phyloP scores from a whole-genome alignment of 2,113 vertebrate genomes.

The Eolophus roseicapilla region DNA sequence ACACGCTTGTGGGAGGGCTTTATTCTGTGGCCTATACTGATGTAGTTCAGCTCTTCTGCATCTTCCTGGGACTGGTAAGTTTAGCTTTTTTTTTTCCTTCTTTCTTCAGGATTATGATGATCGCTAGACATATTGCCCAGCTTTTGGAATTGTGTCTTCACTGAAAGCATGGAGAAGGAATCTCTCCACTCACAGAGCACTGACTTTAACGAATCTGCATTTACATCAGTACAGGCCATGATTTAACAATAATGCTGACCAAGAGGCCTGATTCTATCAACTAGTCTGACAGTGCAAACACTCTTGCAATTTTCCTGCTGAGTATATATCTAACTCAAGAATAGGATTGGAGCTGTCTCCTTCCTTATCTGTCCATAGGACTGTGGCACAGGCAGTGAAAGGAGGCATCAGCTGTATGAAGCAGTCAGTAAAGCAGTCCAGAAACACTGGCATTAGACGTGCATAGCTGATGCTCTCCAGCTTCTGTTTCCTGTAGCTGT shows the following conservation, averaged over 20 bases:
- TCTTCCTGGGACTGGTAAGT: slow-evolving; percentile 95
- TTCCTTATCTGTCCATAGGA: neutral
- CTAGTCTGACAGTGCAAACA: neutral
- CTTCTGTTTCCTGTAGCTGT: neutral
- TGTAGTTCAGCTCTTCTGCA: slow-evolving; percentile 96
- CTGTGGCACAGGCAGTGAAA: neutral
- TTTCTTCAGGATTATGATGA: neutral
- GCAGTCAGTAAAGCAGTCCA: neutral
- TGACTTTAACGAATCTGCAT: neutral
- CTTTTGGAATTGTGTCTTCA: neutral
- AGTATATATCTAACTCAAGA: neutral
- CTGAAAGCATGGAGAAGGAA: neutral
- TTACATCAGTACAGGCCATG: neutral
- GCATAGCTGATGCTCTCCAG: neutral
- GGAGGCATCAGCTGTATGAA: neutral
- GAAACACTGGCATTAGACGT: neutral
- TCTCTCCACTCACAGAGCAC: neutral
- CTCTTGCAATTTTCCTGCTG: neutral
- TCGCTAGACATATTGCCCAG: neutral
- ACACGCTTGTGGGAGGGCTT: slow-evolving; percentile 92
- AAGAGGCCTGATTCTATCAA: neutral
- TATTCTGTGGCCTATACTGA: slow-evolving; percentile 97
- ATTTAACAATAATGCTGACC: neutral
- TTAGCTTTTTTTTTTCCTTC: neutral
- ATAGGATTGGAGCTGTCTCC: neutral